Evolutionary conservation across 2,113 vertebrate genomes (phyloP).

Genomic region (Muscicapa adusta): DNA sequence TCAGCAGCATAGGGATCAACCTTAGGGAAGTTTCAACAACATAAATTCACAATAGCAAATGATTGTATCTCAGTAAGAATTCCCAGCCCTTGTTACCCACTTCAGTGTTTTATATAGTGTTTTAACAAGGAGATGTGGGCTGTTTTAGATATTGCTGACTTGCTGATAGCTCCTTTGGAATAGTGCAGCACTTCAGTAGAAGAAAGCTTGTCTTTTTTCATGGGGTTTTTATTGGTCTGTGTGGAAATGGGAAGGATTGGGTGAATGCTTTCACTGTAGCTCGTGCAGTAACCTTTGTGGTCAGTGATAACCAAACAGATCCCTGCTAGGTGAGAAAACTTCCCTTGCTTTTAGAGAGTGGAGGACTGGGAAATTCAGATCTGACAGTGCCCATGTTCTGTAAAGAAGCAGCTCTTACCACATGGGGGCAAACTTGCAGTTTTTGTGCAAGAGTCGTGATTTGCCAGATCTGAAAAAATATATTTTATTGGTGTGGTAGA

Average conservation of each 20-base stretch:
- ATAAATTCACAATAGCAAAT: background rate
- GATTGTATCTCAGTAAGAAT: background rate
- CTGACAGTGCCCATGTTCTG: background rate
- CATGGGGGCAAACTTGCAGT: background rate
- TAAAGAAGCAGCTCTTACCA: background rate
- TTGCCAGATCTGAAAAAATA: background rate
- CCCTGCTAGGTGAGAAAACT: background rate
- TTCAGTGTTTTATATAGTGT: background rate
- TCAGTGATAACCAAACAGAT: background rate
- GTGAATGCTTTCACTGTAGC: background rate
- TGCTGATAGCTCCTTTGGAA: background rate
- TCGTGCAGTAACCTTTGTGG: background rate
- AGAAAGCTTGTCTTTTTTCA: background rate
- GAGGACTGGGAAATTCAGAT: background rate
- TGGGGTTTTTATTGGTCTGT: rapidly evolving
- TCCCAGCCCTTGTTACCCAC: background rate
- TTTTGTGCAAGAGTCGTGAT: background rate
- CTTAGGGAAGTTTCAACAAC: background rate
- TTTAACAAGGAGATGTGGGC: background rate
- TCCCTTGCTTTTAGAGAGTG: background rate
- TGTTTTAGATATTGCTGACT: background rate
- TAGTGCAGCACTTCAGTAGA: background rate
- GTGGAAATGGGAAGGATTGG: background rate
- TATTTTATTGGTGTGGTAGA: background rate
- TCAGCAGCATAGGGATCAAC: background rate